Evolutionary conservation across 1,140 invertebrate species (phyloP), one percentile per base, ranked within the genome.

Genomic region (Wasmannia auropunctata): DNA sequence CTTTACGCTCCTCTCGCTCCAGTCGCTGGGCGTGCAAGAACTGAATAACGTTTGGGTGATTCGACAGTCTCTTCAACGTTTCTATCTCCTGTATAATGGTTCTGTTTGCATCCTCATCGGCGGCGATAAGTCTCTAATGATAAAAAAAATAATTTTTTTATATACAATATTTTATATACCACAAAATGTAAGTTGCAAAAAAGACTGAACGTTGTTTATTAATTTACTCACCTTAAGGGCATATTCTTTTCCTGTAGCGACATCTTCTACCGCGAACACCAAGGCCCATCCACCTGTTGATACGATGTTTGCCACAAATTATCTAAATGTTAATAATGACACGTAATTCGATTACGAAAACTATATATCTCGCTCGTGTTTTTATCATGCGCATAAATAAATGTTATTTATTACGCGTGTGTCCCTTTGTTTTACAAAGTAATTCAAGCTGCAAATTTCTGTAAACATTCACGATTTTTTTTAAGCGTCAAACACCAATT

Each of bases 231-330:
- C 97, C 95, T 98, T 98, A 86, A 99, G 96, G 91, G 98, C 98
- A 96, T 98, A 99, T 92, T 99, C 98, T 89, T 98, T 98, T 80
- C 98, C 98, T 87, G 96, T 97, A 80, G 97, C 96, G 79, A 97
- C 94, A 96, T 99, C 98, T 96, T 99, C 98, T 88, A 98, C 98
- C 86, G 98, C 97, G 96, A 98, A 99, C 69, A 99, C 98, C 96
- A 98, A 97, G 67, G 98, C 98, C 97, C 98, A 99, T 90, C 98
- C 98, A 96, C 98, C 98, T 99, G 95, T 89, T 85, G 72, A 89
- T 85, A 88, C 16, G 85, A 90, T 51, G 54, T 87, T 89, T 76
- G 76, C 37, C 75, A 86, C 69, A 76, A 28, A 89, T 89, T 85
- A 81, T 87, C 85, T 83, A 83, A 81, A 81, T 75, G 31, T 80